Evolutionary conservation across 92 coral and sea anemone species (phyloP).

Genomic region (Palythoa grandiflora): DNA sequence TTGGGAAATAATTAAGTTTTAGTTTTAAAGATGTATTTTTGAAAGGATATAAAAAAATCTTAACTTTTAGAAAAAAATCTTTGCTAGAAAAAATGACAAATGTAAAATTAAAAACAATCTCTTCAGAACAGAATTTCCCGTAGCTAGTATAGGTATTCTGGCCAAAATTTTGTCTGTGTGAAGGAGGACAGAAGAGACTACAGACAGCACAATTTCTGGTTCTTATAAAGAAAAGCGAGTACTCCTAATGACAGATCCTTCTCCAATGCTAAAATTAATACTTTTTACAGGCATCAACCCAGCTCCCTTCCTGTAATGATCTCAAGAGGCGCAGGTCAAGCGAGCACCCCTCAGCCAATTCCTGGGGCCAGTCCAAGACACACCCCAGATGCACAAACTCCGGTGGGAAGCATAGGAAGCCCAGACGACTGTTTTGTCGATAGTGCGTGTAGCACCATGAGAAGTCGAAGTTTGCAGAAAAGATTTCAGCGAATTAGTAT

Average conservation of each 20-base stretch:
- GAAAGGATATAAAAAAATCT: no score
- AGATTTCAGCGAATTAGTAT: conserved; percentile 48
- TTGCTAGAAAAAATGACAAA: no score
- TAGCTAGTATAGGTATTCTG: no score
- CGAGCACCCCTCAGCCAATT: conserved; percentile 53
- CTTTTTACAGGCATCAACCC: background rate
- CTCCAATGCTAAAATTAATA: background rate
- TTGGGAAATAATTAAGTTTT: no score
- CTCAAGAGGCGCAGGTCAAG: conserved; percentile 12
- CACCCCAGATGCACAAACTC: conserved; percentile 38
- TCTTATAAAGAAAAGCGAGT: no score
- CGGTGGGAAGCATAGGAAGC: conserved; percentile 58
- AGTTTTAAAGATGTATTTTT: no score
- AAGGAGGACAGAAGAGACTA: no score
- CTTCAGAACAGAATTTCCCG: no score
- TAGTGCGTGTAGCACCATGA: conserved; percentile 66
- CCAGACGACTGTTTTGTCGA: conserved; percentile 74
- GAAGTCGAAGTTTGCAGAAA: conserved; percentile 61
- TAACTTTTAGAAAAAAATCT: no score
- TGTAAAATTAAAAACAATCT: no score
- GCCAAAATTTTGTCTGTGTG: no score
- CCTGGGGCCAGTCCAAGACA: conserved; percentile 56
- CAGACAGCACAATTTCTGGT: no score
- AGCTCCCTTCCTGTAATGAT: background rate
- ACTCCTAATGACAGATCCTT: background rate